Evolutionary conservation across 1,140 invertebrate species (phyloP).

Genomic region (Aphaenogaster rudis): DNA sequence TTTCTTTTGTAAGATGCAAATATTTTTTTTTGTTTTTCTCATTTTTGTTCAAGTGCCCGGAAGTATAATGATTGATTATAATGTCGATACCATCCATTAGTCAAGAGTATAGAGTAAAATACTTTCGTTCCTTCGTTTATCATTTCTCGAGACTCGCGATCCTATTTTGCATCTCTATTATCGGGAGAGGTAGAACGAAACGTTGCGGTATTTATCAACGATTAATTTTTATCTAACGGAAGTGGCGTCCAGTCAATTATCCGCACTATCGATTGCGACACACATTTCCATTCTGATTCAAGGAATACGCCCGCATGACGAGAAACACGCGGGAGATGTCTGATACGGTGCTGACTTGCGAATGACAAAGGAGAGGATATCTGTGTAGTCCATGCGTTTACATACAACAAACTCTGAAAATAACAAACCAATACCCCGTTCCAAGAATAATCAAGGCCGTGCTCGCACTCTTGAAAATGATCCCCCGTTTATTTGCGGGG

Average conservation of each 20-base stretch:
- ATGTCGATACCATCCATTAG: neutral
- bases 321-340: neutral
- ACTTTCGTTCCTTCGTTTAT: neutral
- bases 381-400: constrained; percentile 26
- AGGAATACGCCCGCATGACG: neutral
- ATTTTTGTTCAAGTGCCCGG: neutral
- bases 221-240: neutral
- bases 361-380: constrained; percentile 46
- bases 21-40: neutral
- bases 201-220: neutral
- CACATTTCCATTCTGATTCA: neutral
- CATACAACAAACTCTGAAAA: constrained; percentile 55
- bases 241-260: neutral
- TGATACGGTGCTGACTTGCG: neutral
- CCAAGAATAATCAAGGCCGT: constrained; percentile 61
- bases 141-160: neutral
- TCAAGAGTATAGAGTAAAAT: neutral
- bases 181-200: neutral
- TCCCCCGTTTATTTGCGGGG: constrained; percentile 37
- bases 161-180: neutral
- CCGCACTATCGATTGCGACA: neutral
- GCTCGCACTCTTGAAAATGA: constrained; percentile 58
- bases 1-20: neutral
- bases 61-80: neutral
- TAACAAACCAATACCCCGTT: constrained; percentile 59